phyloP scores from a whole-genome alignment of 2,113 vertebrate genomes.

The Sinocyclocheilus anshuiensis region DNA sequence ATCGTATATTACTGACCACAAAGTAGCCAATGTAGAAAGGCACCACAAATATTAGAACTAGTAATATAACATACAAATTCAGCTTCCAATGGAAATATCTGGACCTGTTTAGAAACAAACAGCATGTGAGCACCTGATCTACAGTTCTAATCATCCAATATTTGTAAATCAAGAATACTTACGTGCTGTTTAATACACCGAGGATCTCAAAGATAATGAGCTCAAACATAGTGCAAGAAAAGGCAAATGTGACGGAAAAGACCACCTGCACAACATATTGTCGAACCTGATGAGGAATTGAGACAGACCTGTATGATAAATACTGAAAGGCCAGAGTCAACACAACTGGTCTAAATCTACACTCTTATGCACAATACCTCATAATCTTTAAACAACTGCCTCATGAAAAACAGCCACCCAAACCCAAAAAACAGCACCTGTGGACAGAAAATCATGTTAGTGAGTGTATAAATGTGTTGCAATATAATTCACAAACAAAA shows the following conservation, averaged over 20 bases:
- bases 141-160: not conserved
- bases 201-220: constrained; percentile 99
- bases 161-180: constrained; percentile 51
- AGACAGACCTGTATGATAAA: not conserved
- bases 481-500: not conserved
- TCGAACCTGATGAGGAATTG: constrained; percentile 79
- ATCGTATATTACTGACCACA: constrained; percentile 95
- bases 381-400: constrained; percentile 95
- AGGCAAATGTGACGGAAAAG: constrained; percentile 96
- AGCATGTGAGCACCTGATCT: not conserved
- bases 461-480: too few relatives aligned
- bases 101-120: constrained; percentile 77
- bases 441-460: not conserved
- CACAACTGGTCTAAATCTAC: not conserved
- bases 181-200: constrained; percentile 93
- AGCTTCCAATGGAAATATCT: constrained; percentile 99
- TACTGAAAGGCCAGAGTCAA: not conserved
- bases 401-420: constrained; percentile 98
- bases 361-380: constrained; percentile 77
- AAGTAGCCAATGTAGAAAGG: constrained; percentile 99
- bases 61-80: constrained; percentile 93
- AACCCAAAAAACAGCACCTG: constrained; percentile 98
- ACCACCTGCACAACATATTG: constrained; percentile 97
- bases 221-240: constrained; percentile 99
- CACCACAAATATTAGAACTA: constrained; percentile 95